Percentiles rank a stretch among this genome's conserved stretches.
Evolutionary conservation across 2,888 invertebrate genomes (phyloP).

Genomic region (Linnaemya vulpina): DNA sequence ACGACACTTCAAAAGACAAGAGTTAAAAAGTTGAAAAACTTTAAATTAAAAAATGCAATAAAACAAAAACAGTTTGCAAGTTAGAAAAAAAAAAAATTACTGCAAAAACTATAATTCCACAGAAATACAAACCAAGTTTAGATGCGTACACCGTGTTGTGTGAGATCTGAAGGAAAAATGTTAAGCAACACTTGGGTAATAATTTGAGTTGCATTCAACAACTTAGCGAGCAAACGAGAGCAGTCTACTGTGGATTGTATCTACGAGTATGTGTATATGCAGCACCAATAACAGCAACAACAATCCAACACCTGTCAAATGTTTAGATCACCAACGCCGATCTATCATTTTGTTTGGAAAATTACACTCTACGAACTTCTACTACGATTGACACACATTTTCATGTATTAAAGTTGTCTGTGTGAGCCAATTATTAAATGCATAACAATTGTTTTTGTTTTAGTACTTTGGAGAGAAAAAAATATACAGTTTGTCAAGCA

Average conservation of each 20-base stretch:
- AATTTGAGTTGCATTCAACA: constrained; percentile 20
- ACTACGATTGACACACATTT: not conserved
- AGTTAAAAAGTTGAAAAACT: no score
- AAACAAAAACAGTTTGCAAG: no score
- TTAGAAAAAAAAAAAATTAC: no score
- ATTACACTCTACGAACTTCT: not conserved
- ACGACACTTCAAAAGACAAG: no score
- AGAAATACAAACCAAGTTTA: constrained; percentile 8
- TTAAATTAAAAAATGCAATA: not conserved
- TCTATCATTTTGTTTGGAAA: not conserved
- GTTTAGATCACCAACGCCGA: constrained; percentile 14
- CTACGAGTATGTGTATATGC: not conserved
- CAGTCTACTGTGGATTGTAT: constrained; percentile 14
- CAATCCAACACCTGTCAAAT: constrained; percentile 54
- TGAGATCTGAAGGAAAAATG: constrained; percentile 32
- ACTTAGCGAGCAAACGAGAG: not conserved
- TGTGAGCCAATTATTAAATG: not conserved
- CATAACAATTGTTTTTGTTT: not conserved
- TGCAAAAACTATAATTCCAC: not conserved
- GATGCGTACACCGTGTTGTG: constrained; percentile 22
- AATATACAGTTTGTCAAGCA: not conserved
- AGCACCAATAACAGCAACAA: constrained; percentile 8
- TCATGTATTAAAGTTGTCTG: not conserved
- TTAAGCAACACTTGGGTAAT: constrained; percentile 43
- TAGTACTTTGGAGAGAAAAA: not conserved